Evolutionary conservation across 1,140 invertebrate genomes (phyloP), one percentile per base, ranked within the genome.

Genomic region (Hesperophylax magnus): DNA sequence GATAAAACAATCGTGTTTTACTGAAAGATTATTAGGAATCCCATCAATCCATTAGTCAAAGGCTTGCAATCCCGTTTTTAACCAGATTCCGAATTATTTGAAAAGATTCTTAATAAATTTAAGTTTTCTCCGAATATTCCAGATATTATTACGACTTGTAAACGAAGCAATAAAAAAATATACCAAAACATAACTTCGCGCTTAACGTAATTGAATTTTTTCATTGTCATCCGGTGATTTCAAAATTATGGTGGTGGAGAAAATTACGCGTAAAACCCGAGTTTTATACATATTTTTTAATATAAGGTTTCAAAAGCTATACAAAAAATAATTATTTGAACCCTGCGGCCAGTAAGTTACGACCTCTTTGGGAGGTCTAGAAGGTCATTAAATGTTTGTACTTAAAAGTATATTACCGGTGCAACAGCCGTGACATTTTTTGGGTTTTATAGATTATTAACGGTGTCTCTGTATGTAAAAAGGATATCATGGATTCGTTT

Each of bases 201-300:
- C 53, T 75, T n/a, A 18, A 22, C 53, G 53, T 27, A 75, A 75
- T 75, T 75, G 53, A 75, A 75, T 58, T 75, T 72, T 75, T 75
- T 75, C 24, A 75, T 75, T 75, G 27, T 58, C 22, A 58, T 54
- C 71, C 54, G 52, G 52, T 75, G 71, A 75, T 53, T 31, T 75
- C 53, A 75, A 75, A 75, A 75, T 75, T 75, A 27, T 75, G 53
- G 18, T 14, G 31, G 69, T 7, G 3, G n/a, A 58, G 24, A 27
- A 56, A 20, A 56, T 58, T 27, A 22, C 18, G 22, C 52, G 22
- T 56, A 75, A 75, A 72, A 75, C n/a, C 3, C 22, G 1, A 54
- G 22, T 75, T 75, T 75, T 56, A 75, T 75, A 75, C 24, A 69
- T 71, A n/a, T 58, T 75, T 75, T 75, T 27, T 74, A 72, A 20